Base-by-base conservation (phyloP, 2,113 vertebrate genomes). In the Myotis lucifugus region DNA sequence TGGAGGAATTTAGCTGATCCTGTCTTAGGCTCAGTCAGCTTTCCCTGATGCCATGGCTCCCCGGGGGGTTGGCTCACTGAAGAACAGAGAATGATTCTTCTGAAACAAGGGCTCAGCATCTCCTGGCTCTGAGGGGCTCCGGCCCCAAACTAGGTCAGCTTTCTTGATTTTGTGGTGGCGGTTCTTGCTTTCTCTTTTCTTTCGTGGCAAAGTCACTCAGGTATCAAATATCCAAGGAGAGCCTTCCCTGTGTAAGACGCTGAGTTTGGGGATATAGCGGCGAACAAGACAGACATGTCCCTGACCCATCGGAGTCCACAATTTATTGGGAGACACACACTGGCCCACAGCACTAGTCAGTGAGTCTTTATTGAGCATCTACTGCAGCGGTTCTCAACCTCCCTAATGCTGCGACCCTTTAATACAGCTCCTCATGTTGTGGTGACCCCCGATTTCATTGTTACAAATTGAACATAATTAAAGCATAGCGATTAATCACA, bases 101-200 rank as follows among this genome's bases (percentile, higher is more conserved):
- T 46, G 91, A 92, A 59, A 84, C 4, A 52, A 85, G 42, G 69
- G 54, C 56, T 70, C 13, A 32, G 82, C 88, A 78, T 46, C 37
- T 37, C 9, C 70, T 70, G 50, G 7, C 15, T 90, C 56, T 15
- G 25, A 40, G 67, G 15, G 56, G 40, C 59, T 74, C 46, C 64
- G n/a, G 40, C 23, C 21, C 32, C 56, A 52, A 5, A 86, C 11
- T 29, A 54, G 37, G 40, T 64, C 66, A 6, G 79, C 56, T 76
- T 84, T 59, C 54, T 85, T 67, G 48, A 54, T 81, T 84, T 46
- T 25, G 46, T 52, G 40, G 27, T 17, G 3, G 12, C 21, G 9
- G 17, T 34, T 79, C 46, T 73, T 9, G 15, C 32, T 76, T 88
- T 61, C 14, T 66, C 46, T 83, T 21, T 42, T 48, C 14, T 92